A percentile compares a stretch with the other conserved stretches of the same genome.
phyloP scores from a whole-genome alignment of 2,888 invertebrate genomes.

The Rhingia rostrata region DNA sequence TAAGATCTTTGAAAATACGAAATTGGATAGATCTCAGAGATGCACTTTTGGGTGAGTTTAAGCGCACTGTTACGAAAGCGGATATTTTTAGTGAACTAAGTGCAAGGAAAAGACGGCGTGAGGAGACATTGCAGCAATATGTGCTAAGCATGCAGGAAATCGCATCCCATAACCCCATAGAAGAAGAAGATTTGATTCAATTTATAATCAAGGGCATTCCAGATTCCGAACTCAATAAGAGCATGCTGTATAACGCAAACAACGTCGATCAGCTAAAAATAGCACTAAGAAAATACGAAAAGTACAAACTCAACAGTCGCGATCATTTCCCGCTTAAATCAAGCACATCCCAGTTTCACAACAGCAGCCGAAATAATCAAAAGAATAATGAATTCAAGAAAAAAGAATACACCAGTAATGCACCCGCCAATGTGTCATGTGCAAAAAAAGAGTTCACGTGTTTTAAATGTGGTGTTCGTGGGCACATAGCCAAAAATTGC shows the following conservation, averaged over 20 bases:
- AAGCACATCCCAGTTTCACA: slow-evolving; percentile 16
- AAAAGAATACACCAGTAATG: slow-evolving; percentile 18
- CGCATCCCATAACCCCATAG: slow-evolving; percentile 28
- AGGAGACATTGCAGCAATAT: slow-evolving; percentile 50
- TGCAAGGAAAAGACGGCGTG: slow-evolving; percentile 35
- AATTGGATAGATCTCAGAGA: slow-evolving; percentile 51
- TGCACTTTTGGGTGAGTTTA: slow-evolving; percentile 44
- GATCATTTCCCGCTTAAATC: slow-evolving; percentile 6
- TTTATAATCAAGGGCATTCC: slow-evolving; percentile 42
- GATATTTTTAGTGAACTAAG: slow-evolving; percentile 40
- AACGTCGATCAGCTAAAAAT: slow-evolving; percentile 34
- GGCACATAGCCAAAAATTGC: slow-evolving; percentile 49
- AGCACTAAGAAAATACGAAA: slow-evolving; percentile 31
- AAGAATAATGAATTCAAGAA: slow-evolving; percentile 27
- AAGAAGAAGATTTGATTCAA: slow-evolving; percentile 47
- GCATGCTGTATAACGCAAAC: slow-evolving; percentile 34
- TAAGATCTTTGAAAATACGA: slow-evolving; percentile 21
- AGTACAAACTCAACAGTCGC: slow-evolving; percentile 18
- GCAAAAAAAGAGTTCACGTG: slow-evolving; percentile 42
- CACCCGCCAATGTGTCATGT: slow-evolving; percentile 30
- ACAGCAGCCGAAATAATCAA: slow-evolving; percentile 17
- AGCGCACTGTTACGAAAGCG: slow-evolving; percentile 34
- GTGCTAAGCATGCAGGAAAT: slow-evolving; percentile 41
- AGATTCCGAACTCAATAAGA: slow-evolving; percentile 36
- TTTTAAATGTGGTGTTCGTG: slow-evolving; percentile 49